These are phyloP conservation scores for Micromussa lordhowensis DNA, from an alignment of 92 coral and sea anemone genomes.

Conservation along the genomic window DNA sequence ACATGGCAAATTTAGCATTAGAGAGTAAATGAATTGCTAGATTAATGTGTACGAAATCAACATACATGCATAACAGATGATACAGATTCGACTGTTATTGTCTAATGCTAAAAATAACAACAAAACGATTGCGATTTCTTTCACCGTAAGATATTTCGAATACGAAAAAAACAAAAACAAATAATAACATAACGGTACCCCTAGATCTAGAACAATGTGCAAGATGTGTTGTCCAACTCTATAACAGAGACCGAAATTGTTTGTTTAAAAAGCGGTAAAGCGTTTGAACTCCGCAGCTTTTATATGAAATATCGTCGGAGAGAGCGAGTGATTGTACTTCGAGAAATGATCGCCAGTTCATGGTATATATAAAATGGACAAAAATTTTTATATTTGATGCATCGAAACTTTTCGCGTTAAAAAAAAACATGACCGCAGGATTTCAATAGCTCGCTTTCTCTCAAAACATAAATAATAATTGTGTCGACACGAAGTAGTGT, in stretches of 20 bases:
- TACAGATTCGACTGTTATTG: not conserved
- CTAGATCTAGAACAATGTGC: not conserved
- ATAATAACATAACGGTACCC: not conserved
- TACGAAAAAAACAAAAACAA: not conserved
- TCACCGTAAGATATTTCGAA: not conserved
- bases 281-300: not conserved
- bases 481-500: not conserved
- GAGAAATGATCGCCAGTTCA: not conserved
- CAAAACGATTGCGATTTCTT: not conserved
- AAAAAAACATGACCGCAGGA: not conserved
- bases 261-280: not conserved
- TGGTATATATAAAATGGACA: not conserved
- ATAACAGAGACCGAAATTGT: not conserved
- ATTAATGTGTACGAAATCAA: not conserved
- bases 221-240: no score
- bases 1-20: not conserved
- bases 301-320: not conserved
- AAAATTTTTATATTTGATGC: not conserved
- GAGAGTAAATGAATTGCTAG: not conserved
- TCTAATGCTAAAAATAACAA: not conserved
- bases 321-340: not conserved
- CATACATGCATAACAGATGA: no score
- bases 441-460: not conserved
- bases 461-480: no score
- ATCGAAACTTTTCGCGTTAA: not conserved